A percentile compares a stretch with the other conserved stretches of the same genome.
Evolutionary conservation across 2,113 vertebrate genomes (phyloP).

Genomic region (Hydrolagus affinis): DNA sequence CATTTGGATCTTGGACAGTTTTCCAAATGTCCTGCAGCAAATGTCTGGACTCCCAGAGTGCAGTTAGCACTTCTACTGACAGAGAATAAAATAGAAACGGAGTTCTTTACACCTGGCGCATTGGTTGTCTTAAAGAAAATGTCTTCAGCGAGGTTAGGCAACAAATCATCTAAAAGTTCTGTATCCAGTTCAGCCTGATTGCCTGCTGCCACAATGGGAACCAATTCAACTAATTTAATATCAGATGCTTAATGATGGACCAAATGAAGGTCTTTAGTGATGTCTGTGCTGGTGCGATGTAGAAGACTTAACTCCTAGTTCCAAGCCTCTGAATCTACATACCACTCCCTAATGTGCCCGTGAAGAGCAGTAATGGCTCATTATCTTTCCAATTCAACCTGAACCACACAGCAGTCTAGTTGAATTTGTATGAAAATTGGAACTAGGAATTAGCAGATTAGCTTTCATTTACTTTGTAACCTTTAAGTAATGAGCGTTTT

Average conservation of each 20-base stretch:
- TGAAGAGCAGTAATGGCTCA: background rate
- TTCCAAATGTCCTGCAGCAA: no score
- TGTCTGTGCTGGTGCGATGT: background rate
- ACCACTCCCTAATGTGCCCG: background rate
- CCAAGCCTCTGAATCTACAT: background rate
- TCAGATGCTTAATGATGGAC: background rate
- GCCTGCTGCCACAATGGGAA: no score
- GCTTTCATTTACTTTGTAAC: background rate
- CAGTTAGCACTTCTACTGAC: no score
- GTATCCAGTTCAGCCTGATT: no score
- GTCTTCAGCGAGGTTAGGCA: no score
- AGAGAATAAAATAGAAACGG: no score
- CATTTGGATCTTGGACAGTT: no score
- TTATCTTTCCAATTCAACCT: background rate
- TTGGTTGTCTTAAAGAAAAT: no score
- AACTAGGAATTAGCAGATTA: background rate
- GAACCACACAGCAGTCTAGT: background rate
- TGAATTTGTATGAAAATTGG: conserved; percentile 1
- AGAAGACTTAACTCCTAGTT: background rate
- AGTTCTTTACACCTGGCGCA: no score
- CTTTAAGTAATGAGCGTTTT: background rate
- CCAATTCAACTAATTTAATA: no score
- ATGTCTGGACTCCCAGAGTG: no score
- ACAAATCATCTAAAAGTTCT: no score
- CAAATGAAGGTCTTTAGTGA: background rate